Evolutionary conservation across 2,113 vertebrate genomes (phyloP).

Genomic region (Passer montanus): DNA sequence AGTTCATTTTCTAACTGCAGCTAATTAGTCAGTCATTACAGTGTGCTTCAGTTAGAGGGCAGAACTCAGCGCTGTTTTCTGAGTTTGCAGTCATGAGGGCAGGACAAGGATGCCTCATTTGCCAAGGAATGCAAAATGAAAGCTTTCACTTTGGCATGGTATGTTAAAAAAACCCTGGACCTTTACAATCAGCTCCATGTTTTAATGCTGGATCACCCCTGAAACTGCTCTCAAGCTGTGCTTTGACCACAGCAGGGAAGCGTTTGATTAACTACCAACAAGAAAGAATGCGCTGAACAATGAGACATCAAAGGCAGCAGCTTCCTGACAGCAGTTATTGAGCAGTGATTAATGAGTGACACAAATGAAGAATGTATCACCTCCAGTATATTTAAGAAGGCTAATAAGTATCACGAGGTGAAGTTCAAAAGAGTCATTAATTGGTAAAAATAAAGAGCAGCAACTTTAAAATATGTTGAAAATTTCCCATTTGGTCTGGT

Average conservation of each 20-base stretch:
- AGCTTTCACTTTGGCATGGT: background rate
- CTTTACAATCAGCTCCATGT: background rate
- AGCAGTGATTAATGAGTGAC: conserved; percentile 86
- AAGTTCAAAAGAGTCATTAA: conserved; percentile 28
- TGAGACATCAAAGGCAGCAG: conserved; percentile 81
- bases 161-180: background rate
- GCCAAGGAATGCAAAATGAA: background rate
- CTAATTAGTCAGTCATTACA: conserved; percentile 52
- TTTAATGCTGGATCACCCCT: conserved; percentile 72
- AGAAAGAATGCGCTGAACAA: conserved; percentile 73
- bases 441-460: background rate
- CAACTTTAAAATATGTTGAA: background rate
- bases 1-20: conserved; percentile 32
- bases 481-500: background rate
- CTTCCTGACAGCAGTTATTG: conserved; percentile 81
- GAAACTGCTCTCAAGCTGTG: conserved; percentile 55
- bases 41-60: background rate
- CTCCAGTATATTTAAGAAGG: conserved; percentile 18
- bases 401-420: conserved; percentile 20
- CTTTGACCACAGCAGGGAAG: conserved; percentile 76
- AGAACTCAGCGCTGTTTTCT: background rate
- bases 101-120: background rate
- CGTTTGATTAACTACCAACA: conserved; percentile 81
- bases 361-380: conserved; percentile 37
- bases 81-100: background rate